A percentile compares a stretch with the other conserved stretches of the same genome.
Conservation (phyloP, 2,113 vertebrate species). For the Illadopsis cleaveri region DNA sequence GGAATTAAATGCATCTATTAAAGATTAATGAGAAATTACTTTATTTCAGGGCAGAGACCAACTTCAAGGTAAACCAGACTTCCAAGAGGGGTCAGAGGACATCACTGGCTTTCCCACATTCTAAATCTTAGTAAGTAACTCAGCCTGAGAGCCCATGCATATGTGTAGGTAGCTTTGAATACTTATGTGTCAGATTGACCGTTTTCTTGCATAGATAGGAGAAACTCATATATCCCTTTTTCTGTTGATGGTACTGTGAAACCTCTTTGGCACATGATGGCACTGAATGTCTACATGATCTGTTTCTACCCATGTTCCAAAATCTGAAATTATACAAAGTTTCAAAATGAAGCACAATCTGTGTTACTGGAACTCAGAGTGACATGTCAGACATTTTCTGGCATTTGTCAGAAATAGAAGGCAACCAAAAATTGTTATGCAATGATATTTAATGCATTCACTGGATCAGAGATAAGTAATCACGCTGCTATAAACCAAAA, state of each 20-base stretch:
- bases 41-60: not conserved
- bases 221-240: not conserved
- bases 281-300: not conserved
- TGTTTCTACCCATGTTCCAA: not conserved
- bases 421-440: not conserved
- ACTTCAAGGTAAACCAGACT: not conserved
- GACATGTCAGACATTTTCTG: not conserved
- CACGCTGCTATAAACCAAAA: not conserved
- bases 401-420: not conserved
- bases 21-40: not conserved
- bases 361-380: not conserved
- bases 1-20: not conserved
- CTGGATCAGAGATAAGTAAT: not conserved
- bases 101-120: not conserved
- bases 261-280: not conserved
- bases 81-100: not conserved
- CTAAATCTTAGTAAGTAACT: not conserved
- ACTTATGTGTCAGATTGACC: not conserved
- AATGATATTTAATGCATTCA: not conserved
- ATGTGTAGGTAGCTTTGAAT: not conserved
- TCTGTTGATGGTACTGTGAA: not conserved
- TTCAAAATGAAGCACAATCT: not conserved
- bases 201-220: not conserved
- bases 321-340: not conserved
- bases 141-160: not conserved